Conservation (phyloP, 2,797 vertebrate species). For the Pteronotus mesoamericanus region DNA sequence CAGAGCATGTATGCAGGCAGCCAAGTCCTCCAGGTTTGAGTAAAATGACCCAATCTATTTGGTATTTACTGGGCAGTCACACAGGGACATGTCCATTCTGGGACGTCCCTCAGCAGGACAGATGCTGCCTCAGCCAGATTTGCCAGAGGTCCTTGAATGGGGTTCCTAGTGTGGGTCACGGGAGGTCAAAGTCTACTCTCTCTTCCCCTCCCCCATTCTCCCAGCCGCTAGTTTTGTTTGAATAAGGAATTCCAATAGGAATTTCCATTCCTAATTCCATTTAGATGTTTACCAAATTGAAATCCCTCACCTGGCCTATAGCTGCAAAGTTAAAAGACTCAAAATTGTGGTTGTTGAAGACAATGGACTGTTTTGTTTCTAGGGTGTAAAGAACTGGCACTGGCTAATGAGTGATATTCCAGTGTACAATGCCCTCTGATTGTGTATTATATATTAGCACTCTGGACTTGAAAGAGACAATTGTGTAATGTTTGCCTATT, state of each 20-base stretch:
- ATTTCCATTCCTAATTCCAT: not conserved
- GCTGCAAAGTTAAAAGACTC: slow-evolving; percentile 35
- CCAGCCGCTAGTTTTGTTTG: not conserved
- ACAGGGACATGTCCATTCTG: slow-evolving; percentile 70
- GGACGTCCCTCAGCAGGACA: slow-evolving; percentile 62
- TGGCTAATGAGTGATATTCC: slow-evolving; percentile 48
- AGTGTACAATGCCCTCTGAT: slow-evolving; percentile 27
- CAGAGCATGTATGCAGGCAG: slow-evolving; percentile 71
- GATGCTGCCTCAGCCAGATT: slow-evolving; percentile 58
- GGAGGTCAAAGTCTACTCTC: not conserved
- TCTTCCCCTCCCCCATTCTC: not conserved
- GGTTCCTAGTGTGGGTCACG: not conserved
- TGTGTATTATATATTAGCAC: slow-evolving; percentile 18
- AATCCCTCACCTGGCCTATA: slow-evolving; percentile 44
- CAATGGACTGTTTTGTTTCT: not conserved
- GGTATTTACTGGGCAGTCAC: slow-evolving; percentile 75
- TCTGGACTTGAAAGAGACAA: slow-evolving; percentile 60
- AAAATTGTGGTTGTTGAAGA: slow-evolving; percentile 37
- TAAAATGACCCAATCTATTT: slow-evolving; percentile 71
- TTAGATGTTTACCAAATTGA: slow-evolving; percentile 36
- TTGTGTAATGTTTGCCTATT: slow-evolving; percentile 62
- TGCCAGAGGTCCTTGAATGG: slow-evolving; percentile 37
- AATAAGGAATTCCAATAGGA: not conserved
- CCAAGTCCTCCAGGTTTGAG: slow-evolving; percentile 75
- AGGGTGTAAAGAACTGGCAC: not conserved